Evolutionary conservation across 2,113 vertebrate genomes (phyloP).

Genomic region (Ranitomeya variabilis): DNA sequence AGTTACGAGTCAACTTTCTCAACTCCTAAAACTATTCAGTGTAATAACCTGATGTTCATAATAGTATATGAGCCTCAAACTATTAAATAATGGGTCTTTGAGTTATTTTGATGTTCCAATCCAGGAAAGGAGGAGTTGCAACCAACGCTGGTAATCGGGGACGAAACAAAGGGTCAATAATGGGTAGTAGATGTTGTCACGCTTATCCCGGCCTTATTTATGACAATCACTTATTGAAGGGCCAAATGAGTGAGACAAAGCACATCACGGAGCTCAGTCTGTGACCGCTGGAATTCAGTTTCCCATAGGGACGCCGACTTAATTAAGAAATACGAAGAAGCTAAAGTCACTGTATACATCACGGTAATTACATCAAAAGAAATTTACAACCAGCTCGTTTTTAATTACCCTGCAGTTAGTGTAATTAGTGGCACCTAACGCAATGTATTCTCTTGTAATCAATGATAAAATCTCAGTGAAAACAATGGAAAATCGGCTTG

Average conservation of each 20-base stretch:
- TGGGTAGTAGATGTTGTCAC: not conserved
- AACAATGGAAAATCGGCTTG: not conserved
- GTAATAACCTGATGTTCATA: too few relatives aligned
- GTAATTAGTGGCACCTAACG: conserved; percentile 48
- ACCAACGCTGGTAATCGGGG: not conserved
- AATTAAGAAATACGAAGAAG: conserved; percentile 43
- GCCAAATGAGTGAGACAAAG: not conserved
- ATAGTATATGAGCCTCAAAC: too few relatives aligned
- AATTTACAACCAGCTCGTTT: conserved; percentile 54
- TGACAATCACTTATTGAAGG: conserved; percentile 15
- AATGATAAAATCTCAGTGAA: conserved; percentile 37
- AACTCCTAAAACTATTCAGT: too few relatives aligned
- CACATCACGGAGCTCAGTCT: not conserved
- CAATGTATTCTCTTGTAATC: conserved; percentile 44
- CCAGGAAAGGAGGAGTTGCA: too few relatives aligned
- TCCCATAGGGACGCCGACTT: conserved; percentile 38
- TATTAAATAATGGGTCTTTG: too few relatives aligned
- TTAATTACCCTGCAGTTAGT: conserved; percentile 52
- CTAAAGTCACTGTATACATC: conserved; percentile 47
- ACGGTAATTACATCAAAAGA: conserved; percentile 49
- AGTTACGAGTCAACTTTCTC: too few relatives aligned
- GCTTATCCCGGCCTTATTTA: conserved; percentile 6
- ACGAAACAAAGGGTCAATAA: not conserved
- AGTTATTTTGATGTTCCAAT: not conserved
- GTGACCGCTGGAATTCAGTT: conserved; percentile 21